Conservation (phyloP, 2,797 vertebrate genomes). For the Podargus strigoides region DNA sequence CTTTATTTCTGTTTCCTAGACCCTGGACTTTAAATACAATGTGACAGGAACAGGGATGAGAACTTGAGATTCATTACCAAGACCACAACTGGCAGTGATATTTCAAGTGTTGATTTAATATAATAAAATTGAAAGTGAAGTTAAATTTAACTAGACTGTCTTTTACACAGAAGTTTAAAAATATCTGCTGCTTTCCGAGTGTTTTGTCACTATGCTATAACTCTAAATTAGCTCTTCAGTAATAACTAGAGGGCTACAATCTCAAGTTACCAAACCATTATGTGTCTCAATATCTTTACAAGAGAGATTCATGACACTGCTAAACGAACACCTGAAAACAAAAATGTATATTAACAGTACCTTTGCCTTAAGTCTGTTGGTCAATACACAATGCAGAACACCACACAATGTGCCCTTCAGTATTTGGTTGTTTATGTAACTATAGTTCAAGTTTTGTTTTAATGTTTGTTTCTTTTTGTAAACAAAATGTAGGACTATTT, state of each 20-base stretch:
- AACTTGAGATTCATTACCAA: neutral
- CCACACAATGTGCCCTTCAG: neutral
- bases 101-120: neutral
- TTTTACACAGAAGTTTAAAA: neutral
- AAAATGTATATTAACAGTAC: neutral
- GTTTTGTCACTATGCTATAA: neutral
- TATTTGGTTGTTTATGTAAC: neutral
- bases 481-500: neutral
- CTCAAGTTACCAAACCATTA: neutral
- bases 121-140: neutral
- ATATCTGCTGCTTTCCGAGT: neutral
- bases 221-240: neutral
- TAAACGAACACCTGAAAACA: neutral
- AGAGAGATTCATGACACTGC: neutral
- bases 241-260: neutral
- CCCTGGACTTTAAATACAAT: neutral
- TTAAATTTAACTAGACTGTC: neutral
- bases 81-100: neutral
- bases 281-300: neutral
- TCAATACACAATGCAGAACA: neutral
- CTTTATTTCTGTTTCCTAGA: neutral
- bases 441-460: neutral
- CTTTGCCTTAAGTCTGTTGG: neutral
- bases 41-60: neutral
- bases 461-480: neutral